These are phyloP conservation scores for Sclerurus mexicanus DNA, from an alignment of 2,113 vertebrate genomes.

Conservation along the genomic window DNA sequence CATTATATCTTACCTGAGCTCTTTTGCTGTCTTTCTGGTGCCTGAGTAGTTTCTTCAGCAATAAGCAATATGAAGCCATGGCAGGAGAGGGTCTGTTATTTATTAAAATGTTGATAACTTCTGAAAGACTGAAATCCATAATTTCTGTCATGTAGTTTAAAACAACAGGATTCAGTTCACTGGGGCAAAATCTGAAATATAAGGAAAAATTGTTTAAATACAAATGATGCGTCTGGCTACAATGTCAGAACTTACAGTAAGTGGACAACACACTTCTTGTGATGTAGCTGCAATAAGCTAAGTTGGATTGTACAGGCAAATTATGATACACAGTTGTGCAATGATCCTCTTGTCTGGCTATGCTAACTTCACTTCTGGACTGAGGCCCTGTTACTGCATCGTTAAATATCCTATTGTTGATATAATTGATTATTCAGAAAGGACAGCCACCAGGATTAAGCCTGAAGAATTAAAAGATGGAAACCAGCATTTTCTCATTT, in stretches of 20 bases:
- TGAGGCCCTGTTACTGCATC: background rate
- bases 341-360: background rate
- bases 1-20: constrained; percentile 65
- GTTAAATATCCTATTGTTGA: constrained; percentile 3
- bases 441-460: background rate
- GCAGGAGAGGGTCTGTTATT: constrained; percentile 80
- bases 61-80: constrained; percentile 81
- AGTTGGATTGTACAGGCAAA: background rate
- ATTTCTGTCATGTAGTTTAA: constrained; percentile 79
- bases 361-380: background rate
- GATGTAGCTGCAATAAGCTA: background rate
- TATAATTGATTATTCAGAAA: background rate
- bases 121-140: constrained; percentile 73
- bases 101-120: constrained; percentile 75
- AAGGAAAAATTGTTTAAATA: background rate
- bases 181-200: constrained; percentile 71
- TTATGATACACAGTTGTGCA: background rate
- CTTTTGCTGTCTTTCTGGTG: constrained; percentile 71
- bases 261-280: background rate
- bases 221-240: background rate
- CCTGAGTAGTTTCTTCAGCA: constrained; percentile 79
- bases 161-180: constrained; percentile 77
- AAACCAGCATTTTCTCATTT: background rate
- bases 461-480: background rate
- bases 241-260: background rate